Percentiles rank a stretch among this genome's conserved stretches.
Conservation (phyloP, 2,797 vertebrate genomes). For the Furcifer pardalis region DNA sequence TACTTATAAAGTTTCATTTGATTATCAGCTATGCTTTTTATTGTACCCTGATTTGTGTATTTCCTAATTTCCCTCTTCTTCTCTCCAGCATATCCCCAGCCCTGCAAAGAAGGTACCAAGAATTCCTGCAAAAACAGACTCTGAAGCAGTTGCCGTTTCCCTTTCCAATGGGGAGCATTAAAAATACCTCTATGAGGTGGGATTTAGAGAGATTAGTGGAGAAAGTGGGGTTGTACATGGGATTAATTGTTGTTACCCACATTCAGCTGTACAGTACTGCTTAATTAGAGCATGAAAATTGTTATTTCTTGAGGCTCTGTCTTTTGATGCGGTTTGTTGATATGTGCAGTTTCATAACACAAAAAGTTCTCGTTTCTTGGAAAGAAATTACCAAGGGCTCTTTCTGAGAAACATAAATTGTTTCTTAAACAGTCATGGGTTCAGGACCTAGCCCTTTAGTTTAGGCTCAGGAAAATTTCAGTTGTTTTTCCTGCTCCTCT, state of each 20-base stretch:
- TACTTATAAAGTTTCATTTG: background rate
- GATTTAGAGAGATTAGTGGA: slow-evolving; percentile 45
- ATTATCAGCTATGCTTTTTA: slow-evolving; percentile 3
- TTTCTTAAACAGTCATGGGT: background rate
- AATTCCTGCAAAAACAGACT: slow-evolving; percentile 81
- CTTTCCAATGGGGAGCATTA: slow-evolving; percentile 86
- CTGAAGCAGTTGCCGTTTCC: slow-evolving; percentile 77
- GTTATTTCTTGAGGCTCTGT: slow-evolving; percentile 57
- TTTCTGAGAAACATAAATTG: slow-evolving; percentile 3
- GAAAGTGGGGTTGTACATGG: slow-evolving; percentile 57
- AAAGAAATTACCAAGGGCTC: slow-evolving; percentile 56
- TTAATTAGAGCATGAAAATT: slow-evolving; percentile 62
- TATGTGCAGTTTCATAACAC: slow-evolving; percentile 61
- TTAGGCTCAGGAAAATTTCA: slow-evolving; percentile 36
- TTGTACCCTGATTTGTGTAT: slow-evolving; percentile 52
- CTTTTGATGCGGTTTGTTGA: slow-evolving; percentile 51
- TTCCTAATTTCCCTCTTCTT: slow-evolving; percentile 54
- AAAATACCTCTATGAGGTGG: slow-evolving; percentile 76
- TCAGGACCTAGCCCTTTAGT: slow-evolving; percentile 16
- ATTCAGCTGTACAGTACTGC: slow-evolving; percentile 63
- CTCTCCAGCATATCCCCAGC: slow-evolving; percentile 89
- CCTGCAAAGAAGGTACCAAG: slow-evolving; percentile 96
- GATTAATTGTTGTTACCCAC: slow-evolving; percentile 66
- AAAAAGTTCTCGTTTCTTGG: slow-evolving; percentile 56
- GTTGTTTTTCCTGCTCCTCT: slow-evolving; percentile 50